These are phyloP conservation scores for Amblyjoppa proteus DNA, from an alignment of 2,888 invertebrate genomes.

Conservation along the genomic window DNA sequence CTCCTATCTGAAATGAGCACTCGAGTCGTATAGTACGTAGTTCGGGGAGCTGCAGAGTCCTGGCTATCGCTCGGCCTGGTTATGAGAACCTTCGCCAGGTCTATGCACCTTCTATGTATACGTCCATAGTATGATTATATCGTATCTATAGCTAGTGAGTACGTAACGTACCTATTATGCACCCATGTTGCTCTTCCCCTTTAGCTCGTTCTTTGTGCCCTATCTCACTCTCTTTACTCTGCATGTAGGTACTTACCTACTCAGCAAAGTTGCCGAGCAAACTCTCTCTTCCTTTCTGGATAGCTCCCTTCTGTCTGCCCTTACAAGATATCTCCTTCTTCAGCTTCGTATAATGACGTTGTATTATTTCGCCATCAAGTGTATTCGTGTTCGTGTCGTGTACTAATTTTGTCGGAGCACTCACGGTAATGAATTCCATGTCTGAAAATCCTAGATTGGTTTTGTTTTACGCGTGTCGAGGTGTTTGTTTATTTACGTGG, in stretches of 20 bases:
- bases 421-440: background rate
- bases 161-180: constrained; percentile 33
- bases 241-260: constrained; percentile 1
- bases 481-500: background rate
- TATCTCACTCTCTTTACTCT: constrained; percentile 14
- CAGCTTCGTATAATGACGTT: constrained; percentile 4
- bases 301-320: constrained; percentile 13
- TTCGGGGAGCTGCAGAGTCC: constrained; percentile 10
- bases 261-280: constrained; percentile 9
- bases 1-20: constrained; percentile 78
- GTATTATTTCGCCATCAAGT: background rate
- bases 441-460: background rate
- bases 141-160: constrained; percentile 14
- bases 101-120: constrained; percentile 13
- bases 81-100: constrained; percentile 49
- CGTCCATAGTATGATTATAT: constrained; percentile 10
- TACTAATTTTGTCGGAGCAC: background rate
- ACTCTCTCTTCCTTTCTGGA: constrained; percentile 8
- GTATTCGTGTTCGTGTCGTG: background rate
- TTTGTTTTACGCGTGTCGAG: background rate
- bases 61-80: constrained; percentile 49
- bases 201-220: constrained; percentile 26
- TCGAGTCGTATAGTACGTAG: constrained; percentile 69
- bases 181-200: constrained; percentile 35
- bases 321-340: constrained; percentile 3